Percentiles rank a stretch among this genome's conserved stretches.
Evolutionary conservation across 2,888 invertebrate genomes (phyloP).

Genomic region (Drosophila villosipedis): DNA sequence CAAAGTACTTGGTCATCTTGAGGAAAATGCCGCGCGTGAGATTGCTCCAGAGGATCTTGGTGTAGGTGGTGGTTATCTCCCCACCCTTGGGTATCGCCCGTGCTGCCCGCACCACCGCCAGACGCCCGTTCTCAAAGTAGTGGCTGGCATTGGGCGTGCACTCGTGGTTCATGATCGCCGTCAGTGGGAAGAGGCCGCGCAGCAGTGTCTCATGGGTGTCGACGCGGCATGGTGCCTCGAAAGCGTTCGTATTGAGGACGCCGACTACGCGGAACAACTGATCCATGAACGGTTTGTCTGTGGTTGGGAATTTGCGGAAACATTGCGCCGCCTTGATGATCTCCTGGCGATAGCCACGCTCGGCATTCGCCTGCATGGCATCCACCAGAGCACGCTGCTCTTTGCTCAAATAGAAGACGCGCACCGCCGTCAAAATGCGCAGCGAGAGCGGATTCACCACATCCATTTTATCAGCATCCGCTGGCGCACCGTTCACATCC

Average conservation of each 20-base stretch:
- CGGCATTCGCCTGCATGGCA: constrained; percentile 84
- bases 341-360: constrained; percentile 83
- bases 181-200: constrained; percentile 89
- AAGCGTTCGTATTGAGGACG: constrained; percentile 85
- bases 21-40: constrained; percentile 88
- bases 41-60: constrained; percentile 90
- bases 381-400: constrained; percentile 82
- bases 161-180: constrained; percentile 90
- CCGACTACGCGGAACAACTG: constrained; percentile 82
- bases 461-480: constrained; percentile 9
- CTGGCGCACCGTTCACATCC: background rate
- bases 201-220: constrained; percentile 85
- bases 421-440: constrained; percentile 82
- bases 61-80: constrained; percentile 89
- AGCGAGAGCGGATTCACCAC: constrained; percentile 80
- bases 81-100: constrained; percentile 88
- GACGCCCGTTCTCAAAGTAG: constrained; percentile 87
- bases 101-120: constrained; percentile 88
- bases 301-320: constrained; percentile 84
- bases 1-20: constrained; percentile 89
- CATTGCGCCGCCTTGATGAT: constrained; percentile 83
- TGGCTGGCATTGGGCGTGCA: constrained; percentile 91
- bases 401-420: constrained; percentile 81
- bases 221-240: constrained; percentile 83
- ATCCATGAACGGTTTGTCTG: constrained; percentile 81